A percentile compares a stretch with the other conserved stretches of the same genome.
phyloP scores from a whole-genome alignment of 2,797 vertebrate genomes.

The Gouania willdenowi region DNA sequence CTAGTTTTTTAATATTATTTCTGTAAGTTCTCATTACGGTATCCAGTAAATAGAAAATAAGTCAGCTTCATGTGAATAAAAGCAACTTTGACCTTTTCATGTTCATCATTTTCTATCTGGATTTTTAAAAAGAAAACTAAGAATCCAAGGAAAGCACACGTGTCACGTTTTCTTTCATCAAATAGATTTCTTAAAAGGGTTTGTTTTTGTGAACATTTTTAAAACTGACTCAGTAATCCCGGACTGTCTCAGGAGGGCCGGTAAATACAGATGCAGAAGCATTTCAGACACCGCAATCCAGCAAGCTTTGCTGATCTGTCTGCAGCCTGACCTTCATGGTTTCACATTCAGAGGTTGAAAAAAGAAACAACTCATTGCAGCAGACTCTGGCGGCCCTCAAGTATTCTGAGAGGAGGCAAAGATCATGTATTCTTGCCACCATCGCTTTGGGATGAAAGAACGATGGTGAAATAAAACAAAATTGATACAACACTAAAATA shows the following conservation, averaged over 20 bases:
- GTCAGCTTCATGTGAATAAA: too few species aligned
- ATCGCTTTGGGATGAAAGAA: constrained; percentile 4
- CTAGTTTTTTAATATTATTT: too few species aligned
- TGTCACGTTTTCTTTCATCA: too few species aligned
- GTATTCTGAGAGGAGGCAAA: constrained; percentile 22
- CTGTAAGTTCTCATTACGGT: too few species aligned
- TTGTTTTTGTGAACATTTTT: constrained; percentile 7
- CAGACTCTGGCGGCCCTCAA: constrained; percentile 17
- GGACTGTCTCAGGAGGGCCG: constrained; percentile 26
- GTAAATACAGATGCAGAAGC: constrained; percentile 52
- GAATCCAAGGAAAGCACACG: too few species aligned
- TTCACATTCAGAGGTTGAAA: constrained; percentile 62
- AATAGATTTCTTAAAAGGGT: background rate
- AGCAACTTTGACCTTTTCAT: too few species aligned
- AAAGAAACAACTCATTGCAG: constrained; percentile 36
- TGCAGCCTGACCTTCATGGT: constrained; percentile 80
- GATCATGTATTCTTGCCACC: constrained; percentile 3
- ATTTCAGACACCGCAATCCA: constrained; percentile 49
- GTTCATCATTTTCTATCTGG: too few species aligned
- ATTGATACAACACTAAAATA: too few species aligned
- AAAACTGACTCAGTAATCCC: constrained; percentile 21
- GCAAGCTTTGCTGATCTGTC: constrained; percentile 57
- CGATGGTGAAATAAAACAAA: constrained; percentile 1
- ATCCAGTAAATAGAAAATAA: too few species aligned
- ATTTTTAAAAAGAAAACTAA: too few species aligned